Conservation (phyloP, 2,113 vertebrate species). For the Lycocorax pyrrhopterus region DNA sequence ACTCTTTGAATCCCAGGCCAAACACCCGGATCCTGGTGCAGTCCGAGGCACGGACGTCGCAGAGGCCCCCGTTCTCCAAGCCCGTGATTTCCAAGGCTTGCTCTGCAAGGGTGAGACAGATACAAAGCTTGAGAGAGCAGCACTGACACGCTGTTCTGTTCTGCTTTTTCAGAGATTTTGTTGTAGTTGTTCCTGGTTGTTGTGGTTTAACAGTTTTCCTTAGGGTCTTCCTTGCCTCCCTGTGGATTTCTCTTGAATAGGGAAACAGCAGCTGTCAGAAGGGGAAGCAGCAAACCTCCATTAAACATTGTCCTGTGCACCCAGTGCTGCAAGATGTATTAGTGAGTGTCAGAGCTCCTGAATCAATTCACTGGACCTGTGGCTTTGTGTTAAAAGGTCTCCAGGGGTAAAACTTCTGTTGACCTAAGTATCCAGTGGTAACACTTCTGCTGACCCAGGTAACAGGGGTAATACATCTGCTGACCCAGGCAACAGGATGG, state of each 20-base stretch:
- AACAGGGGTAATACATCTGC: background rate
- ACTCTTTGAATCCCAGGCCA: conserved; percentile 63
- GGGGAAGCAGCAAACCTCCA: background rate
- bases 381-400: background rate
- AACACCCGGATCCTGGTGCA: conserved; percentile 64
- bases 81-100: conserved; percentile 67
- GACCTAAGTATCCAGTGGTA: background rate
- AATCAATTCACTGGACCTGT: background rate
- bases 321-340: background rate
- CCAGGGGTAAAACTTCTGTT: background rate
- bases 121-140: background rate
- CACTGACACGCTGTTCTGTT: background rate
- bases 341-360: background rate
- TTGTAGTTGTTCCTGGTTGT: background rate
- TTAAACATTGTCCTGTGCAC: background rate
- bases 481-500: background rate
- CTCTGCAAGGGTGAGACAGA: background rate
- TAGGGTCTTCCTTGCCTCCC: background rate
- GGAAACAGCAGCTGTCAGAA: background rate
- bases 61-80: conserved; percentile 71
- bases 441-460: background rate
- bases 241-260: background rate
- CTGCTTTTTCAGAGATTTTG: background rate
- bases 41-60: conserved; percentile 49
- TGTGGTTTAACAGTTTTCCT: background rate